phyloP scores from a whole-genome alignment of 2,113 vertebrate species.

The Corvus cornix region DNA sequence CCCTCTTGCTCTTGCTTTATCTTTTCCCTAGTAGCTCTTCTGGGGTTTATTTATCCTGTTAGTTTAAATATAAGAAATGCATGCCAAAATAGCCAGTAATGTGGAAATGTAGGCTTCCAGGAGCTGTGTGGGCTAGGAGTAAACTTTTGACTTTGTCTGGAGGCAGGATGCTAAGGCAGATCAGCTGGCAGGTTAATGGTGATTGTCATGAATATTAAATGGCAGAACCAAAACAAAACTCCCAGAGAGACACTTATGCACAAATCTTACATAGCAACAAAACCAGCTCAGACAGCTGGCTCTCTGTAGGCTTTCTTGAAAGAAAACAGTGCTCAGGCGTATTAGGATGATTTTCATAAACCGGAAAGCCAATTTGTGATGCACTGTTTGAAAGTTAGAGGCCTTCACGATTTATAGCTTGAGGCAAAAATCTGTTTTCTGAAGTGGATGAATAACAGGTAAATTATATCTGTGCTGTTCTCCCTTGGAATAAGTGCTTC shows the following conservation, averaged over 20 bases:
- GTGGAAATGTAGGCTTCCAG: neutral
- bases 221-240: slow-evolving; percentile 49
- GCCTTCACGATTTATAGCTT: slow-evolving; percentile 21
- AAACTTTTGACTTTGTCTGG: slow-evolving; percentile 6
- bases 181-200: slow-evolving; percentile 26
- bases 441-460: neutral
- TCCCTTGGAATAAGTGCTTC: neutral
- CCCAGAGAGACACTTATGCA: slow-evolving; percentile 1
- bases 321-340: neutral
- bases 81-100: neutral
- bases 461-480: neutral
- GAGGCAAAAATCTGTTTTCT: slow-evolving; percentile 1
- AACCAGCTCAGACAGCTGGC: slow-evolving; percentile 21
- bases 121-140: neutral
- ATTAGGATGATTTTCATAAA: slow-evolving; percentile 14
- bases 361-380: neutral
- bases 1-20: neutral
- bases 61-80: neutral
- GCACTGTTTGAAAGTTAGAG: slow-evolving; percentile 6
- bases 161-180: slow-evolving; percentile 11
- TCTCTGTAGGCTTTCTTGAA: neutral
- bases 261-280: neutral
- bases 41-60: neutral
- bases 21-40: neutral
- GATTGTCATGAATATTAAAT: slow-evolving; percentile 57